Evolutionary conservation across 1,140 invertebrate species (phyloP).

Genomic region (Mylabris phalerata): DNA sequence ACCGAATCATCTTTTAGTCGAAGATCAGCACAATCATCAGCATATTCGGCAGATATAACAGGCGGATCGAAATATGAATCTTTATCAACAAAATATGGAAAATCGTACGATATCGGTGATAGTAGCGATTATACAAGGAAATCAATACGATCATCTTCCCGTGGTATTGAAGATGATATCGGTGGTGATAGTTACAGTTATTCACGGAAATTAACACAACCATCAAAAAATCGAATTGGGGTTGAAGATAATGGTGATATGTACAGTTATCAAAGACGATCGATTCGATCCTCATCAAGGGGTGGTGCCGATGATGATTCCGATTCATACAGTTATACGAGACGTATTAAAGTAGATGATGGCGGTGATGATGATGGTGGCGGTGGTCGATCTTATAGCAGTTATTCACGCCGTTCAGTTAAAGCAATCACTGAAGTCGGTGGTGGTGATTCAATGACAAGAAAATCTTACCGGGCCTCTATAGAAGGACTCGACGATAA

Average conservation of each 20-base stretch:
- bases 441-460: too few species aligned
- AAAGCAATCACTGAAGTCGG: neutral
- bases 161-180: constrained; percentile 14
- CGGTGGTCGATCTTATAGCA: neutral
- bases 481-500: neutral
- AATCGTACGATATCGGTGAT: neutral
- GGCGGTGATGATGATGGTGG: neutral
- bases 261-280: constrained; percentile 26
- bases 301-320: constrained; percentile 10
- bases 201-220: constrained; percentile 24
- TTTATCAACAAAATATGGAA: constrained; percentile 25
- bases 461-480: neutral
- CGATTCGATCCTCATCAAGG: constrained; percentile 25
- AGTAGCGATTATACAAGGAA: constrained; percentile 10
- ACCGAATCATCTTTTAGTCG: constrained; percentile 35
- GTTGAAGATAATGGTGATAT: constrained; percentile 26
- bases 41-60: constrained; percentile 16
- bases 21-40: constrained; percentile 27
- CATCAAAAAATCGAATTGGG: constrained; percentile 17
- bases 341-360: neutral
- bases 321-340: constrained; percentile 9
- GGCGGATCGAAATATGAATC: constrained; percentile 29
- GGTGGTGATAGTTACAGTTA: constrained; percentile 26
- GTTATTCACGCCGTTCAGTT: neutral
- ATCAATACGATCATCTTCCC: constrained; percentile 2